A percentile compares a stretch with the other conserved stretches of the same genome.
Evolutionary conservation across 53 echinoderm and acorn worm genomes (phyloP).

Genomic region (Actinopyga echinites): DNA sequence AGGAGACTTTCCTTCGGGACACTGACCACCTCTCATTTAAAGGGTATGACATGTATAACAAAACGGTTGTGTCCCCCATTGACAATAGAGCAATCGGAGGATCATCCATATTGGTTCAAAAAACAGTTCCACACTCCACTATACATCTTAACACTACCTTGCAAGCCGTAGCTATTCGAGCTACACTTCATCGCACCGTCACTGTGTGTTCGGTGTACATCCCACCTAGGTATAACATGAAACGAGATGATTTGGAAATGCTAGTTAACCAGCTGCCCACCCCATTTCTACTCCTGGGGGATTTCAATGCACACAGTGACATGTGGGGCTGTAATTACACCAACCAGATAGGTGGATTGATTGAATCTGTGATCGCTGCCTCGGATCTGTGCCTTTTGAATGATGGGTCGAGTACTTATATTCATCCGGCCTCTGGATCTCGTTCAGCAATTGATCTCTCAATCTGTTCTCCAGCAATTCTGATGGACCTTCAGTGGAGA

Average conservation of each 20-base stretch:
- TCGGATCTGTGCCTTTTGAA: slow-evolving; percentile 38
- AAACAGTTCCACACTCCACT: background rate
- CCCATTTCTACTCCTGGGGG: background rate
- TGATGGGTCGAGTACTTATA: slow-evolving; percentile 17
- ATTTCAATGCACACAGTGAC: slow-evolving; percentile 12
- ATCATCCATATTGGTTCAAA: background rate
- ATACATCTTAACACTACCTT: background rate
- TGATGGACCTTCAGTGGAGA: too few relatives aligned
- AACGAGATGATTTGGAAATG: background rate
- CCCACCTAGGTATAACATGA: background rate
- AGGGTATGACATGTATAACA: background rate
- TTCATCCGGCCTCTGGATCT: slow-evolving; percentile 17
- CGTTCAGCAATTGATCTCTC: slow-evolving; percentile 29
- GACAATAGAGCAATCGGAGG: background rate
- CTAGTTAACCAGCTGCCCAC: background rate
- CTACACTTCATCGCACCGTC: background rate
- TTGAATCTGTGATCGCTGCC: background rate
- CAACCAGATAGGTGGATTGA: background rate
- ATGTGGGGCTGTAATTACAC: background rate
- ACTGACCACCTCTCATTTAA: background rate
- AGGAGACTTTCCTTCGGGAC: background rate
- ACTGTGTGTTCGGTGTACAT: background rate
- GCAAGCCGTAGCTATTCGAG: background rate
- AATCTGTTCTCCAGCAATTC: slow-evolving; percentile 24
- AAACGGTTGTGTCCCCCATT: background rate